Percentiles rank a stretch among this genome's conserved stretches.
Conservation (phyloP, 2,888 invertebrate genomes). For the Diloba caeruleocephala region DNA sequence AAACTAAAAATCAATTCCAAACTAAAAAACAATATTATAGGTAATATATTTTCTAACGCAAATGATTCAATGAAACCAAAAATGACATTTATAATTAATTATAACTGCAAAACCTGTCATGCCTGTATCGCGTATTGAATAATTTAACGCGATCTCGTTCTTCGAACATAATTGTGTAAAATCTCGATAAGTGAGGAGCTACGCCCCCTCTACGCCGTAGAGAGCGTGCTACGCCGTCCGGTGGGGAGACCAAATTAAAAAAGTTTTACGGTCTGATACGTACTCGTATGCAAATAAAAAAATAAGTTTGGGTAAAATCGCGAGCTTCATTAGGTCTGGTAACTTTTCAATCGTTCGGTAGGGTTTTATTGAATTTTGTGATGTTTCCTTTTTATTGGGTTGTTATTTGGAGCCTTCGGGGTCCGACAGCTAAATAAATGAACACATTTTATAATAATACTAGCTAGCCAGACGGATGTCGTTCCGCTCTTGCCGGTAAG, state of each 20-base stretch:
- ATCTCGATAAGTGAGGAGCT: conserved; percentile 15
- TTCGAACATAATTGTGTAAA: conserved; percentile 2
- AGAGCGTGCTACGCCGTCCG: conserved; percentile 39
- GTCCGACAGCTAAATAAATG: no score
- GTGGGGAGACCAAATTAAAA: conserved; percentile 77
- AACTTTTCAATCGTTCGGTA: conserved; percentile 32
- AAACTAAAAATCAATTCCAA: no score
- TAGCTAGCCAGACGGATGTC: no score
- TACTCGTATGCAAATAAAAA: conserved; percentile 65
- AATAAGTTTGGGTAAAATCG: conserved; percentile 37
- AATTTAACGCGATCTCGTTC: background rate
- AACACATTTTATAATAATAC: no score
- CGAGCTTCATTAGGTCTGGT: conserved; percentile 49
- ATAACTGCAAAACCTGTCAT: no score
- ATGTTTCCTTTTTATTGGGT: conserved; percentile 15
- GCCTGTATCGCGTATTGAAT: background rate
- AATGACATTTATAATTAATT: no score
- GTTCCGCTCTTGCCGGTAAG: no score
- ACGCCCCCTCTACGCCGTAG: conserved; percentile 48
- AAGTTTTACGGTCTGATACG: conserved; percentile 71
- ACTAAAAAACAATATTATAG: no score
- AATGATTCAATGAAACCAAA: no score
- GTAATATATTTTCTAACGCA: no score
- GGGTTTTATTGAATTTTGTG: conserved; percentile 14
- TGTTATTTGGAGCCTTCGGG: background rate